A percentile compares a stretch with the other conserved stretches of the same genome.
phyloP scores from a whole-genome alignment of 2,888 invertebrate genomes.

The Drosophila kanekoi region DNA sequence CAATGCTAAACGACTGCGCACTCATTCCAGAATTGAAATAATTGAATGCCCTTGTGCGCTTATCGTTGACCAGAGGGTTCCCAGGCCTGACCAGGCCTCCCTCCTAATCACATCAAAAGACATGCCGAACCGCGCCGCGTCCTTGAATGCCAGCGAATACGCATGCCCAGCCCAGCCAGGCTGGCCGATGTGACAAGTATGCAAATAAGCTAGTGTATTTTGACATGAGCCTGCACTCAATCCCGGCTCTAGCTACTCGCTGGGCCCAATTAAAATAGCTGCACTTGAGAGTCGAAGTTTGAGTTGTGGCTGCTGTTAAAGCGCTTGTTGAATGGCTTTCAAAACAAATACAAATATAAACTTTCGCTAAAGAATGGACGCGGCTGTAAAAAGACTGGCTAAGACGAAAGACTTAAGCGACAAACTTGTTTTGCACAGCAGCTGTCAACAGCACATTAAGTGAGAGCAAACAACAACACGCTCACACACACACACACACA shows the following conservation, averaged over 20 bases:
- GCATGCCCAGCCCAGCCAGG: conserved; percentile 19
- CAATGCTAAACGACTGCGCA: conserved; percentile 61
- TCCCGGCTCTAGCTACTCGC: conserved; percentile 21
- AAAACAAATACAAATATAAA: conserved; percentile 66
- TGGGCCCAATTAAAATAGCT: conserved; percentile 66
- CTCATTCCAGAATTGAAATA: conserved; percentile 71
- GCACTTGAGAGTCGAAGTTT: conserved; percentile 5
- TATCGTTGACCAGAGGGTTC: conserved; percentile 35
- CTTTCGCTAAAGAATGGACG: conserved; percentile 70
- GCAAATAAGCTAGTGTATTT: conserved; percentile 58
- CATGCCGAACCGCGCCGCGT: conserved; percentile 54
- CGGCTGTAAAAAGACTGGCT: conserved; percentile 21
- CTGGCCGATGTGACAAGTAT: conserved; percentile 56
- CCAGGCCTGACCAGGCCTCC: conserved; percentile 6
- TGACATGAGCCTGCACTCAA: conserved; percentile 42
- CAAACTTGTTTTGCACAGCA: conserved; percentile 73
- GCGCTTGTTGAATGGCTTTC: conserved; percentile 49
- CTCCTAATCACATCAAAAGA: conserved; percentile 69
- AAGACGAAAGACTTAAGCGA: conserved; percentile 59
- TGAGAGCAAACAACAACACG: conserved; percentile 48
- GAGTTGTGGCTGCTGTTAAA: conserved; percentile 11
- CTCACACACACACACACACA: conserved; percentile 37
- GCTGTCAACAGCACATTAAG: conserved; percentile 68
- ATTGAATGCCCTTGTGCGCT: conserved; percentile 67
- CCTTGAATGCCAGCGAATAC: conserved; percentile 49